Base-by-base conservation (phyloP, 30 jellyfish, hydroid and myxozoan species). In the Hydra vulgaris region DNA sequence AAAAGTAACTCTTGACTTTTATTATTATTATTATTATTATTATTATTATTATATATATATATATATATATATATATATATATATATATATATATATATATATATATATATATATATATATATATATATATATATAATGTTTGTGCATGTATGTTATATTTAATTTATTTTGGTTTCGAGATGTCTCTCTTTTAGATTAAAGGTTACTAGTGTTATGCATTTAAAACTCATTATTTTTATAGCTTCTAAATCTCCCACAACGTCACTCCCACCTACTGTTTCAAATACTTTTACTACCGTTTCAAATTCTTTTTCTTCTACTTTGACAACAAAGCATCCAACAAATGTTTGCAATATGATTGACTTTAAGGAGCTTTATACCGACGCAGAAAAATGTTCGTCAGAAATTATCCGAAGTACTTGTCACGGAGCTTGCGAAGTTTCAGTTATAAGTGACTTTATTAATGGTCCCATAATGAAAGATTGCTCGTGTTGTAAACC, bases 401-500 rank as follows among this genome's bases (percentile, higher is more conserved):
- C 88, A 7, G 22, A 76, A 7, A 53, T 84, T 23, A 22, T 70
- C 54, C 74, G 73, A 23, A 87, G 80, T 18, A 26, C 18, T 55
- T 87, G 95, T 77, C 23, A 26, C 21, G 95, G 95, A 5, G 26
- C 79, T 18, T 87, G 95, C 72, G 55, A 77, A 8, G 82, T 90
- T 1, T 69, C 40, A 24, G 73, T 86, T 66, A 55, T 74, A 40
- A 74, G 82, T 18, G 82, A 69, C 18, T 27, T 87, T 66, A 79
- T 66, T 12, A 77, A 15, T 17, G 71, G 61, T 22, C 21, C 26
- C 12, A 61, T 66, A 7, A 26, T 24, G 22, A 25, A 77, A 25
- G 81, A 76, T 8, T 87, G 95, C 74, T 53, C 74, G 7, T 87
- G 95, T 61, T 87, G 95, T 74, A 81, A 74, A 56, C 92, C 95